Conservation (phyloP, 1,140 invertebrate genomes). For the Musca domestica region DNA sequence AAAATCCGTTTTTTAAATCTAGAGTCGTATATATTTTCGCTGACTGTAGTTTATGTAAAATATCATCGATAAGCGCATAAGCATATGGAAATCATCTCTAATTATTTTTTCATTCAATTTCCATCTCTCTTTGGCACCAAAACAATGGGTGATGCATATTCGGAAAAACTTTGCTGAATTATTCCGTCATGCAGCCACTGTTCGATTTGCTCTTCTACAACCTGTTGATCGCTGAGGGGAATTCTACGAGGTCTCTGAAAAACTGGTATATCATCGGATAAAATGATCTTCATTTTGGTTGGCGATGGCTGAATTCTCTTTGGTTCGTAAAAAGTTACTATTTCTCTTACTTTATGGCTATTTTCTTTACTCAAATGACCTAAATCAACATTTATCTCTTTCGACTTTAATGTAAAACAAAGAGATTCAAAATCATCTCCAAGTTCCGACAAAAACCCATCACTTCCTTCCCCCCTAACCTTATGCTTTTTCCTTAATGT, state of each 20-base stretch:
- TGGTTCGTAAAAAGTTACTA: no score
- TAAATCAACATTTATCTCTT: neutral
- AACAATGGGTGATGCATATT: no score
- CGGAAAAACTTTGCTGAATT: conserved; percentile 52
- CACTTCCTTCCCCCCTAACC: no score
- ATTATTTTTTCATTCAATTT: no score
- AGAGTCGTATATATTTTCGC: conserved; percentile 31
- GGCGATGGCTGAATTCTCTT: neutral
- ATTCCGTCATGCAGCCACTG: conserved; percentile 42
- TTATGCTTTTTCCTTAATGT: no score
- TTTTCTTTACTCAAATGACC: no score
- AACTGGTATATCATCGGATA: conserved; percentile 35
- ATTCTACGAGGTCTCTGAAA: no score
- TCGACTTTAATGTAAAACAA: neutral
- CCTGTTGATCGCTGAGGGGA: no score
- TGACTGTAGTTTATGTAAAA: conserved; percentile 26
- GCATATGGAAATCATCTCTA: conserved; percentile 28
- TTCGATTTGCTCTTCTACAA: conserved; percentile 38
- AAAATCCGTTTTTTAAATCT: conserved; percentile 26
- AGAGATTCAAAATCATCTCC: no score
- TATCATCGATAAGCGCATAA: conserved; percentile 33
- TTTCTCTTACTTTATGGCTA: no score
- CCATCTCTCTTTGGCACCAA: no score
- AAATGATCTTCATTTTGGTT: conserved; percentile 28
- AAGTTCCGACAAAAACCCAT: no score